Base-by-base conservation (phyloP, 1,140 invertebrate species). In the Hydropsyche tenuis region DNA sequence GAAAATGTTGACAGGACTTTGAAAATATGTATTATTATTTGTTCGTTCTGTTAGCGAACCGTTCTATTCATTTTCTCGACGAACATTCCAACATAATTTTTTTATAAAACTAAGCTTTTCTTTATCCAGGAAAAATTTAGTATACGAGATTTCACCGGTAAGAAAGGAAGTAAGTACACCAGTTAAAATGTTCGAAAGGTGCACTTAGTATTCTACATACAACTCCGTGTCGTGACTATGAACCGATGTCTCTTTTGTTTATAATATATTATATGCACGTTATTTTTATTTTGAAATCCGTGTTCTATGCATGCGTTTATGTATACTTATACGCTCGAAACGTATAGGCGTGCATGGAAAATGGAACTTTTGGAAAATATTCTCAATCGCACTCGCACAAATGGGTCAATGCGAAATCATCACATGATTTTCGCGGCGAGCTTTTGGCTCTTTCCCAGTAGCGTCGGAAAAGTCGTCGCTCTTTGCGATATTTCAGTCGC, bases 151-250 rank as follows among this genome's bases (percentile, higher is more conserved):
- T 45, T 65, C 30, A 2, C 42, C 30, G 63, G 20, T 23, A 48
- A 12, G 56, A 68, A 43, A 46, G 65, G 45, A 68, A 46, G 45
- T n/a, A n/a, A n/a, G n/a, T 22, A 22, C 45, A 25, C 18, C 22
- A 25, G 22, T 16, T 66, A 22, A n/a, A 51, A 37, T 37, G 18
- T 22, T 27, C 18, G 11, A 16, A 65, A 65, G 16, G 16, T 65
- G 20, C 45, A 16, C 48, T 68, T 68, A 48, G 43, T 68, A 68
- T 68, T 68, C 65, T 48, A 68, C 23, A 68, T 68, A 68, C 65
- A 43, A 27, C 20, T 16, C 4, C 18, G 42, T 70, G 25, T 53
- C 68, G 68, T 70, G 68, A 70, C 68, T 70, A 70, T 70, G 51
- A 51, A 16, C 45, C 22, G 27, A 69, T 51, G 65, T 69, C 65